Evolutionary conservation across 2,888 invertebrate species (phyloP).

Genomic region (Zele albiditarsus): DNA sequence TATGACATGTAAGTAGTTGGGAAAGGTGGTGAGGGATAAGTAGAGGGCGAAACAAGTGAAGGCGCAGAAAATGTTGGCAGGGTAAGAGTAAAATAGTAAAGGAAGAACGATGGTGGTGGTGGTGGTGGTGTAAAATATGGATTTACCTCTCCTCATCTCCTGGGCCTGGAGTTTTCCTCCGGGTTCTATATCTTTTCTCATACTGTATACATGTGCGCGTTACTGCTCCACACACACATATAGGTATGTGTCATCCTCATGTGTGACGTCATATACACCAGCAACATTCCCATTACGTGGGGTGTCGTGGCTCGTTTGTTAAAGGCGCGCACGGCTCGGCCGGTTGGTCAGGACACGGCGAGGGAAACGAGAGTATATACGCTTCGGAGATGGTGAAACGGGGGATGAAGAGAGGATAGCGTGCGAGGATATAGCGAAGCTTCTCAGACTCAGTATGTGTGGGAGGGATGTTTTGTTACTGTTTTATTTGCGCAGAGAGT

Average conservation of each 20-base stretch:
- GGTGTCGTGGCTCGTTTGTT: slow-evolving; percentile 69
- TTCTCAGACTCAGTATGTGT: background rate
- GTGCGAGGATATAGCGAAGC: slow-evolving; percentile 16
- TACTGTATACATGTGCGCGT: slow-evolving; percentile 46
- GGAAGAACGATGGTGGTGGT: slow-evolving; percentile 49
- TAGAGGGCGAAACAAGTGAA: slow-evolving; percentile 64
- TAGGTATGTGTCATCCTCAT: slow-evolving; percentile 52
- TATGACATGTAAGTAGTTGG: slow-evolving; percentile 1
- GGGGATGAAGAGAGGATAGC: slow-evolving; percentile 19
- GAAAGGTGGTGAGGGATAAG: slow-evolving; percentile 31
- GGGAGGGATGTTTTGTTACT: slow-evolving; percentile 64
- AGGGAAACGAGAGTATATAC: slow-evolving; percentile 43
- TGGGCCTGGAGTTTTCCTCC: slow-evolving; percentile 64
- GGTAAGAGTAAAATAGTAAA: slow-evolving; percentile 24
- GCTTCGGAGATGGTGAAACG: slow-evolving; percentile 19
- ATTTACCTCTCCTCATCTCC: slow-evolving; percentile 71
- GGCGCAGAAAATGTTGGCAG: slow-evolving; percentile 38
- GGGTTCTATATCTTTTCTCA: slow-evolving; percentile 57
- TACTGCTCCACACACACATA: slow-evolving; percentile 30
- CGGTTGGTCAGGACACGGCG: slow-evolving; percentile 49
- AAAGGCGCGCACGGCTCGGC: slow-evolving; percentile 54
- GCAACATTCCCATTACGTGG: slow-evolving; percentile 64
- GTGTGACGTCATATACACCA: slow-evolving; percentile 63
- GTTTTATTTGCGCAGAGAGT: slow-evolving; percentile 61
- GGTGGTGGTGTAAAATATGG: slow-evolving; percentile 71